Base-by-base conservation (phyloP, 2,113 vertebrate species). In the Varanus komodoensis region DNA sequence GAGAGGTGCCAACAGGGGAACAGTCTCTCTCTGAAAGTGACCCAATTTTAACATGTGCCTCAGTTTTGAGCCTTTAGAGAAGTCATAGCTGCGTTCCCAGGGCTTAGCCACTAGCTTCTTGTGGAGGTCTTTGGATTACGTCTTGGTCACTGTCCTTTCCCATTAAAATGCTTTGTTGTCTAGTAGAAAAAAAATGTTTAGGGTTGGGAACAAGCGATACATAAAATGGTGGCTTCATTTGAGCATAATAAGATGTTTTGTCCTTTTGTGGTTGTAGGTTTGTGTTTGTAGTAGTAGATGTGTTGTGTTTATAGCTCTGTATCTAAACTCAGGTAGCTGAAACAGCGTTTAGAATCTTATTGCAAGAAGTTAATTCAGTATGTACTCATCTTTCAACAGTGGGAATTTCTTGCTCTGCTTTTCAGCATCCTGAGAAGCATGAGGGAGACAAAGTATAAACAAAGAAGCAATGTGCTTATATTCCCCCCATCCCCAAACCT, bases 351-450 rank as follows among this genome's bases (percentile, higher is more conserved):
- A 32, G 38, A 21, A 14, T 34, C 52, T 21, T 4, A 67, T 90
- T 52, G 1, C 2, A 0, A n/a, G 32, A 38, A 84, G 8, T 80
- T 0, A 2, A 11, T 0, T 0, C 15, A 19, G 9, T 27, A 11
- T 32, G 12, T n/a, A 4, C 68, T n/a, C 44, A 2, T 8, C 0
- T 0, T 69, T n/a, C 0, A 0, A 57, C 68, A 8, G 11, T 23
- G 44, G 67, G 48, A 50, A 86, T 21, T 9, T 1, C 80, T 15
- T 0, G 0, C 12, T 52, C 77, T 68, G 57, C 81, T 73, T 84
- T 50, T 32, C 1, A 81, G 79, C 0, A 0, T n/a, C 54, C 19
- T 17, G 11, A 82, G 34, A 68, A 73, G 25, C 6, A 2, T 77
- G 44, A 54, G 9, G 57, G 67, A 68, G 50, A 29, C 32, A 32